Percentiles rank a stretch among this genome's conserved stretches.
These are phyloP conservation scores for Philotrypesis tridentata DNA, from an alignment of 1,140 invertebrate species.

Conservation along the genomic window DNA sequence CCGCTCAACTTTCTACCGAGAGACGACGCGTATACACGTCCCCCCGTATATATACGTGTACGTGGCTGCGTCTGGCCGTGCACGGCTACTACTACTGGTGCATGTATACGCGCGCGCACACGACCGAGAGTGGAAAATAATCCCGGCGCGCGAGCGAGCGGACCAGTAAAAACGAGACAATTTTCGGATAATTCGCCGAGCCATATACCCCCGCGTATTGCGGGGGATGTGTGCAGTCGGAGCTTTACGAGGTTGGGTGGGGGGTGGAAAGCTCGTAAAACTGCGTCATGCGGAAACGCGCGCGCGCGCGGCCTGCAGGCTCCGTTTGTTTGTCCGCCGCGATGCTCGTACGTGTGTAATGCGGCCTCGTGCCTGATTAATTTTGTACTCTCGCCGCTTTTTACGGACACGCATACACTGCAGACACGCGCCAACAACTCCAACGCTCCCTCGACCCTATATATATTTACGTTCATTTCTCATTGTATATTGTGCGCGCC, in stretches of 20 bases:
- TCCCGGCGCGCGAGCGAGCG: background rate
- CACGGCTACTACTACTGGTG: too few relatives aligned
- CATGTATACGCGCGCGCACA: background rate
- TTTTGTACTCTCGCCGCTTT: background rate
- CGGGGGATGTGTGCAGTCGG: background rate
- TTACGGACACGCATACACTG: background rate
- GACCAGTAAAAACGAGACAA: slow-evolving; percentile 27
- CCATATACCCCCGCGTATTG: background rate
- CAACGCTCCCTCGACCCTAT: too few relatives aligned
- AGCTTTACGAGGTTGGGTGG: background rate
- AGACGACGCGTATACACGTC: too few relatives aligned
- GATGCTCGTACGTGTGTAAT: background rate
- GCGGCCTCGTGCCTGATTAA: slow-evolving; percentile 19
- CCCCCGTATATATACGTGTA: too few relatives aligned
- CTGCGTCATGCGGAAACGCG: slow-evolving; percentile 16
- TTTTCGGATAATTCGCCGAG: slow-evolving; percentile 30
- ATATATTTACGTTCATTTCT: too few relatives aligned
- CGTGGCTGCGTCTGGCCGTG: too few relatives aligned
- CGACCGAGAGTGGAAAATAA: slow-evolving; percentile 9
- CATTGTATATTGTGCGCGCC: too few relatives aligned
- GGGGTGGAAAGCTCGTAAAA: slow-evolving; percentile 10
- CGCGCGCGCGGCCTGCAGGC: background rate
- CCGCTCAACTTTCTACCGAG: slow-evolving; percentile 3
- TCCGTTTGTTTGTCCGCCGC: background rate
- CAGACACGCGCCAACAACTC: too few relatives aligned